Evolutionary conservation across 2,113 vertebrate genomes (phyloP).

Genomic region (Oenanthe oenanthe): DNA sequence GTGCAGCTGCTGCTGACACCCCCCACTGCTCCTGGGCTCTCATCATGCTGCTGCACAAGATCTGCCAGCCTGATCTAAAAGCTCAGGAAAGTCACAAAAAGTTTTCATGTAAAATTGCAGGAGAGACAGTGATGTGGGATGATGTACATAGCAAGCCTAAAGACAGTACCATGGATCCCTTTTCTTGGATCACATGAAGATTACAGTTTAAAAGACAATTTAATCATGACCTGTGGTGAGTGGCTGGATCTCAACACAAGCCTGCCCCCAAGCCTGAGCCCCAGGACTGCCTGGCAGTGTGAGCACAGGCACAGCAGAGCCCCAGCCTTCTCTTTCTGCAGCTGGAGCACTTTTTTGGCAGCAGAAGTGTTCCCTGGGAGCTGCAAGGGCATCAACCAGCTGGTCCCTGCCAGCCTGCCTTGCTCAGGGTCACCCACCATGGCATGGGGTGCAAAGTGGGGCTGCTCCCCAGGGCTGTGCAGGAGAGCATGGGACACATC

Average conservation of each 20-base stretch:
- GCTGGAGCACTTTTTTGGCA: neutral
- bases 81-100: neutral
- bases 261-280: neutral
- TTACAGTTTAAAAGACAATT: neutral
- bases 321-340: neutral
- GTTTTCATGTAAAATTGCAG: neutral
- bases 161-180: neutral
- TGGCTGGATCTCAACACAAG: neutral
- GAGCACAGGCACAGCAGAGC: neutral
- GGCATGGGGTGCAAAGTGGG: fast-evolving
- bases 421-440: fast-evolving
- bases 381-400: neutral
- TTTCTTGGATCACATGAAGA: neutral
- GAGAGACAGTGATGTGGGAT: neutral
- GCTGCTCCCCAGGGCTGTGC: fast-evolving
- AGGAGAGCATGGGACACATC: neutral
- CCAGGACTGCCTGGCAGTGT: too few species aligned
- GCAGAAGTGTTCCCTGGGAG: neutral
- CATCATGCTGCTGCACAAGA: neutral
- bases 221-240: fast-evolving
- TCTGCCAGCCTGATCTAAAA: neutral
- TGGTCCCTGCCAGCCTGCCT: neutral
- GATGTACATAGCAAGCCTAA: neutral
- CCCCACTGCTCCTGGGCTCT: fast-evolving
- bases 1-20: neutral